A percentile compares a stretch with the other conserved stretches of the same genome.
phyloP scores from a whole-genome alignment of 2,797 vertebrate genomes.

The Poeciliopsis presidionis region DNA sequence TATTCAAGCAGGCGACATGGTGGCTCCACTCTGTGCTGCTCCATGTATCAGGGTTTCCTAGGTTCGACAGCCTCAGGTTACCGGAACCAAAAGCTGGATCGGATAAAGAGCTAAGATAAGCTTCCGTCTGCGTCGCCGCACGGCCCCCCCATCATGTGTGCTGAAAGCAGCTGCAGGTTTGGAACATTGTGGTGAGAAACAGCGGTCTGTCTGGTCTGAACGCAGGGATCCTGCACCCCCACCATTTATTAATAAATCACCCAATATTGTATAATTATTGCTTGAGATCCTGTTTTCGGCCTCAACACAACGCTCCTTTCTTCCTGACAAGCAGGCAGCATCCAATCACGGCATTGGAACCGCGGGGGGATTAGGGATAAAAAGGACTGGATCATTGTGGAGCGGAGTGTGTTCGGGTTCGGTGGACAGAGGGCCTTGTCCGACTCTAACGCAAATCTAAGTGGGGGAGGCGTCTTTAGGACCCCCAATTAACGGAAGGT shows the following conservation, averaged over 20 bases:
- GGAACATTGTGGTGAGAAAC: neutral
- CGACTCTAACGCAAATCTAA: too few relatives aligned
- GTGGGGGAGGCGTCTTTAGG: too few relatives aligned
- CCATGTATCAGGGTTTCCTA: slow-evolving; percentile 16
- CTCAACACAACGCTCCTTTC: slow-evolving; percentile 69
- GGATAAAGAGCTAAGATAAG: neutral
- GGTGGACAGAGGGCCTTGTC: neutral
- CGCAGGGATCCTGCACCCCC: neutral
- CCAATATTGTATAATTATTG: slow-evolving; percentile 23
- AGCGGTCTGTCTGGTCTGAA: neutral
- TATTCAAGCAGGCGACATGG: neutral
- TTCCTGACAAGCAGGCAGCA: slow-evolving; percentile 67
- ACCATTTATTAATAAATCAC: neutral
- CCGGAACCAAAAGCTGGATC: neutral
- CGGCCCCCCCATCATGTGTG: neutral
- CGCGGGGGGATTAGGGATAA: slow-evolving; percentile 31
- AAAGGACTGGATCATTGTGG: slow-evolving; percentile 38
- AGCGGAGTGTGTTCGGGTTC: slow-evolving; percentile 28
- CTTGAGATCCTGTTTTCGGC: slow-evolving; percentile 58
- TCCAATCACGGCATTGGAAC: slow-evolving; percentile 68
- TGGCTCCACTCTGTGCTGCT: neutral
- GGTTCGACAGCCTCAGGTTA: slow-evolving; percentile 14
- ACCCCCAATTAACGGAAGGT: too few relatives aligned
- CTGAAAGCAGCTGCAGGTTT: neutral
- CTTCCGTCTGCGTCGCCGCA: neutral